Base-by-base conservation (phyloP, 2,113 vertebrate species). In the Cnemophilus loriae region DNA sequence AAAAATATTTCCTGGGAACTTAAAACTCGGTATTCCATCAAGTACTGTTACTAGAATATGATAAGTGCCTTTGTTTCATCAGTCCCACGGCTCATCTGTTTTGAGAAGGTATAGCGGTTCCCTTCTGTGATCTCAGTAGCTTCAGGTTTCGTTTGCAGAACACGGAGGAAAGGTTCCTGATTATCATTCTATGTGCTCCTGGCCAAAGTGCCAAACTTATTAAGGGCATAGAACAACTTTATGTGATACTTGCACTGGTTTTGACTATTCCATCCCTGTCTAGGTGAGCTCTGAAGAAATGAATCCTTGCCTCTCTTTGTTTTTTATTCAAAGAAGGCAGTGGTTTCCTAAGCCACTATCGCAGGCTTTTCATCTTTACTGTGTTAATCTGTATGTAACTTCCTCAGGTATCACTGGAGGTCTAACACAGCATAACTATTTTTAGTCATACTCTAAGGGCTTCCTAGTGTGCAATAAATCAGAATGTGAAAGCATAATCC, bases 61-160 rank as follows among this genome's bases (percentile, higher is more conserved):
- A 8, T 53, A 70, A 67, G 2, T 37, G 13, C 10, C 52, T 89
- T 79, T 89, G 7, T 61, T 90, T 84, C 71, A 65, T 33, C 28
- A 77, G 53, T 60, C 3, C 4, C 0, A 1, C 35, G 46, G 13
- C 18, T 63, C 26, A 32, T n/a, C 10, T 15, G 0, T 73, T 83
- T 80, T 76, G 61, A 64, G 27, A 60, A 60, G 23, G 2, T 30
- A 1, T 8, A 39, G 21, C 28, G 10, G 4, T 55, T 93, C 32
- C 17, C 22, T 61, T 94, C 28, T 57, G 17, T 41, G 69, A 42
- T 46, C 33, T 47, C 32, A 26, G 14, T 30, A 27, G 2, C 18
- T 91, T 74, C 3, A 4, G 22, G 27, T n/a, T 73, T 57, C 59
- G n/a, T 52, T 74, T 73, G n/a, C 50, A 80, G 46, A 83, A 68